These are phyloP conservation scores for Tretioscincus oriximinensis DNA, from an alignment of 2,113 vertebrate species.

Conservation along the genomic window DNA sequence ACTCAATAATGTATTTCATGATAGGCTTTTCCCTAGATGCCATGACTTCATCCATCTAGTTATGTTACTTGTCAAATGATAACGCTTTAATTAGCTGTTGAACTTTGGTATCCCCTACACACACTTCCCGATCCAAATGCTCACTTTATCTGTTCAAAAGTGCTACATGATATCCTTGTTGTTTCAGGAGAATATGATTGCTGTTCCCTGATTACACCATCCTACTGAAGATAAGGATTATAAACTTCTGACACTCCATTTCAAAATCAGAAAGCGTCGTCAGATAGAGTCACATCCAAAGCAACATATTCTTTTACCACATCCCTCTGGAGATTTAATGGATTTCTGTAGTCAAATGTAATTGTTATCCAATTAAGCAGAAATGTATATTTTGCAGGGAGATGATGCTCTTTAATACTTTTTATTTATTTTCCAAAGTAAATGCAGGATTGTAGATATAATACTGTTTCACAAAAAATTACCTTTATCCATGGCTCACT, in stretches of 20 bases:
- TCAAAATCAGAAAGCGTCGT: conserved; percentile 51
- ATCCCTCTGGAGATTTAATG: conserved; percentile 27
- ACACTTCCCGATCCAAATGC: conserved; percentile 70
- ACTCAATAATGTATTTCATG: conserved; percentile 51
- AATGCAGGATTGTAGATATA: neutral
- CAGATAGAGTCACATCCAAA: conserved; percentile 36
- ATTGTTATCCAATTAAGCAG: neutral
- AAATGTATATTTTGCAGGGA: neutral
- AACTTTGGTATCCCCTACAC: conserved; percentile 70
- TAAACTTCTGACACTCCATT: conserved; percentile 66
- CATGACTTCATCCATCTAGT: conserved; percentile 62
- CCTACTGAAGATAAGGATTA: conserved; percentile 74
- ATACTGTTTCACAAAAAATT: neutral
- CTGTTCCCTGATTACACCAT: conserved; percentile 68
- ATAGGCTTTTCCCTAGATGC: conserved; percentile 64
- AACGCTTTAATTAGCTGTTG: conserved; percentile 77
- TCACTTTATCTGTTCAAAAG: conserved; percentile 77
- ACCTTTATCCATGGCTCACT: neutral
- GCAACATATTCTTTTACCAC: neutral
- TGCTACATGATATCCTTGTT: conserved; percentile 79
- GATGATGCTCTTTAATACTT: neutral
- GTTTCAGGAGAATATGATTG: conserved; percentile 74
- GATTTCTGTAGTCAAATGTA: neutral
- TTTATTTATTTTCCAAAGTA: neutral
- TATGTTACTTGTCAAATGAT: conserved; percentile 74